Evolutionary conservation across 2,797 vertebrate species (phyloP), one percentile per base, ranked within the genome.

Genomic region (Rhabdophis nuchalis): DNA sequence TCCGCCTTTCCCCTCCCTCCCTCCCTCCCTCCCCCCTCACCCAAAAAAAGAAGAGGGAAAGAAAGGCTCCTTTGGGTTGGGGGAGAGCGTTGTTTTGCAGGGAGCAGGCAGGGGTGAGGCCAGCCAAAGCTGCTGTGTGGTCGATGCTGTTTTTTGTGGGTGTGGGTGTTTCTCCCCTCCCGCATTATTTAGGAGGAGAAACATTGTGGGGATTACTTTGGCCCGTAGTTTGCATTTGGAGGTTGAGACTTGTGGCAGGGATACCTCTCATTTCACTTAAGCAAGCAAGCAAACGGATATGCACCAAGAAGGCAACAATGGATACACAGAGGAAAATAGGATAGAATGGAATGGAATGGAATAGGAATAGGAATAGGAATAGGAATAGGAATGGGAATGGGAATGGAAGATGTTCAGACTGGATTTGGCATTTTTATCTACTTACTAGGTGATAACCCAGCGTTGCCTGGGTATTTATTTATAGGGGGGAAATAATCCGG

Each of bases 11-110:
- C 27, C 10, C 57, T 5, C 57, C 18, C 23, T 0, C 57, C 1
- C 16, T 1, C 3, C 54, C 14, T 16, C 16, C 18, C 5, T 6
- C 18, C 60, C 77, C 9, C 64, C n/a, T 2, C 7, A 18, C 18
- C 61, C 16, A 10, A 29, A 52, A 52, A 41, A 82, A 32, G 11
- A 0, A 0, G 94, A 90, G 64, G 93, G 92, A 93, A 87, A 93
- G 90, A 95, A 90, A 95, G 91, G 95, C 95, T 93, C 72, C 92
- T 92, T 92, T 92, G 96, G 2, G 8, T 20, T 0, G 53, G 90
- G 94, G 53, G 93, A 91, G 8, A 91, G 11, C 77, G 88, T 92
- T 92, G 89, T 57, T 92, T 87, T 36, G 68, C 94, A 88, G 32
- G 60, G 86, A 95, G 52, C 14, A 16, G 12, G 68, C 46, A 25